Evolutionary conservation across 2,797 vertebrate species (phyloP).

Genomic region (Danio tinwini): DNA sequence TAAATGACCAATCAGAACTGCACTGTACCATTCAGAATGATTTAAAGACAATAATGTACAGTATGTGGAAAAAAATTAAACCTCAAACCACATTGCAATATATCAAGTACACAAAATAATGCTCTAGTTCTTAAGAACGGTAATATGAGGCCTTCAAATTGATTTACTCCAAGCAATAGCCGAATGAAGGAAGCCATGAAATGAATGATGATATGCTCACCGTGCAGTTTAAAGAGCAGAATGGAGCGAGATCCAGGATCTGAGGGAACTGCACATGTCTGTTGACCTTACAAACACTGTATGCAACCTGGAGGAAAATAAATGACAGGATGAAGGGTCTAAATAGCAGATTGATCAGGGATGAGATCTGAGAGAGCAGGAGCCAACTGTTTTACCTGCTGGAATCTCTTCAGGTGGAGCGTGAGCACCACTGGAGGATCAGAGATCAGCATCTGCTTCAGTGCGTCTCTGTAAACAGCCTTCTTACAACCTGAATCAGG

Average conservation of each 20-base stretch:
- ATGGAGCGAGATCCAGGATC: conserved; percentile 92
- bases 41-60: too few species aligned
- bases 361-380: not conserved
- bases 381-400: conserved; percentile 80
- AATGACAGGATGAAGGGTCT: not conserved
- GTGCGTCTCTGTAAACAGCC: conserved; percentile 89
- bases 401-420: conserved; percentile 97
- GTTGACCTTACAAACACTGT: conserved; percentile 93
- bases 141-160: too few species aligned
- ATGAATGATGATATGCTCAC: conserved; percentile 69
- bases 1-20: too few species aligned
- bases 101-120: too few species aligned
- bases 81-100: too few species aligned
- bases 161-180: too few species aligned
- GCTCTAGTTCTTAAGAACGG: too few species aligned
- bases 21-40: too few species aligned
- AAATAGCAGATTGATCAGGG: not conserved
- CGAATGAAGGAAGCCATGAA: not conserved
- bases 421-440: conserved; percentile 90
- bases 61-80: too few species aligned
- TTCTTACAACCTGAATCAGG: conserved; percentile 80
- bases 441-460: conserved; percentile 97
- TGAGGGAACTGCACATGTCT: conserved; percentile 91
- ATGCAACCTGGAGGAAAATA: conserved; percentile 81
- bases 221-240: conserved; percentile 92